Evolutionary conservation across 2,797 vertebrate genomes (phyloP).

Genomic region (Phataginus tricuspis): DNA sequence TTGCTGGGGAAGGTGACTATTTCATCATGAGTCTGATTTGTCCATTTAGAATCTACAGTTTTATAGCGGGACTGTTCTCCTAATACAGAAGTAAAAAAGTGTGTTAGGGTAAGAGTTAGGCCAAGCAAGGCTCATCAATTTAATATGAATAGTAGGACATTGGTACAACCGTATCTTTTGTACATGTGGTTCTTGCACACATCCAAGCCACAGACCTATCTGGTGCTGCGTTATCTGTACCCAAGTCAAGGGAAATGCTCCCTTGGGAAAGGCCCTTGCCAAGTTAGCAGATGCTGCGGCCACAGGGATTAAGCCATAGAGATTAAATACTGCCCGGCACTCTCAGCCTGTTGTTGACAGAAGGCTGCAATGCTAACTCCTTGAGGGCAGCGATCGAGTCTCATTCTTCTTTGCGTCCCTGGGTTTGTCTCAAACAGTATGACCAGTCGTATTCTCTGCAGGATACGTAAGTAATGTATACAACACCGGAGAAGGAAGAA

Average conservation of each 20-base stretch:
- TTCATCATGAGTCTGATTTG: background rate
- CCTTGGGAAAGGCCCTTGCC: background rate
- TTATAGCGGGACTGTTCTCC: background rate
- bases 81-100: background rate
- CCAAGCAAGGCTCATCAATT: background rate
- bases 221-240: background rate
- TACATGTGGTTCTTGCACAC: background rate
- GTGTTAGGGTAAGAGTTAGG: background rate
- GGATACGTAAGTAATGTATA: background rate
- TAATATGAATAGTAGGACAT: background rate
- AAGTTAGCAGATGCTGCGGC: background rate
- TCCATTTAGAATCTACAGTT: background rate
- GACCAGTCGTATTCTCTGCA: too few species aligned
- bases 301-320: background rate
- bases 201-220: background rate
- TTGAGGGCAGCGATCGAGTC: background rate
- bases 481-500: background rate
- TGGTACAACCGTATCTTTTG: background rate
- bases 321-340: background rate
- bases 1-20: background rate
- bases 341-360: background rate
- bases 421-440: background rate
- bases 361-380: background rate
- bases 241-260: background rate
- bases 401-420: background rate